A percentile compares a stretch with the other conserved stretches of the same genome.
These are phyloP conservation scores for Teinopalpus imperialis DNA, from an alignment of 2,888 invertebrate genomes.

Conservation along the genomic window DNA sequence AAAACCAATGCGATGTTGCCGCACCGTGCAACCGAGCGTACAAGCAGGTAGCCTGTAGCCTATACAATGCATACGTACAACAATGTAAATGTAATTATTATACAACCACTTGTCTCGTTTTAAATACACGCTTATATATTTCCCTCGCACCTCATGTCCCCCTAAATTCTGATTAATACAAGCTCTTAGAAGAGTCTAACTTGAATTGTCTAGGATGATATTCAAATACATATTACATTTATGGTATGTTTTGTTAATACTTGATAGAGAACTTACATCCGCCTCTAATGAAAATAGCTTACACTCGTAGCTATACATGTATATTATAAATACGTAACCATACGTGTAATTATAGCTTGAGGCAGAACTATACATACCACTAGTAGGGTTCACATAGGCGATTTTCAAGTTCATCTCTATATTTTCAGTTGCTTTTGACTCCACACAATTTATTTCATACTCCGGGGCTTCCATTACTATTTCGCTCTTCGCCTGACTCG, in stretches of 20 bases:
- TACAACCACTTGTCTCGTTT: conserved; percentile 66
- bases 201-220: conserved; percentile 34
- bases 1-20: conserved; percentile 77
- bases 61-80: conserved; percentile 59
- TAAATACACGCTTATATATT: conserved; percentile 46
- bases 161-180: conserved; percentile 33
- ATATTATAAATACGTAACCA: conserved; percentile 6
- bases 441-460: conserved; percentile 68
- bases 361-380: conserved; percentile 72
- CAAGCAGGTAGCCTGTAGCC: conserved; percentile 58
- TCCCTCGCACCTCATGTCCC: conserved; percentile 66
- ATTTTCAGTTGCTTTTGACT: conserved; percentile 72
- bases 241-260: conserved; percentile 14
- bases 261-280: conserved; percentile 12
- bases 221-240: not conserved
- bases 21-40: conserved; percentile 71
- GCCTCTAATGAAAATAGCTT: conserved; percentile 17
- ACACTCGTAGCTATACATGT: not conserved
- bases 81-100: conserved; percentile 55
- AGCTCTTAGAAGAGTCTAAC: conserved; percentile 57
- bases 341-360: conserved; percentile 18
- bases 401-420: conserved; percentile 84
- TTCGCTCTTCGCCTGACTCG: conserved; percentile 76
- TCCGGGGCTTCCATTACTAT: conserved; percentile 69
- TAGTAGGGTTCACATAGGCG: conserved; percentile 82